Conservation (phyloP, 2,113 vertebrate species). For the Triplophysa tibetana region DNA sequence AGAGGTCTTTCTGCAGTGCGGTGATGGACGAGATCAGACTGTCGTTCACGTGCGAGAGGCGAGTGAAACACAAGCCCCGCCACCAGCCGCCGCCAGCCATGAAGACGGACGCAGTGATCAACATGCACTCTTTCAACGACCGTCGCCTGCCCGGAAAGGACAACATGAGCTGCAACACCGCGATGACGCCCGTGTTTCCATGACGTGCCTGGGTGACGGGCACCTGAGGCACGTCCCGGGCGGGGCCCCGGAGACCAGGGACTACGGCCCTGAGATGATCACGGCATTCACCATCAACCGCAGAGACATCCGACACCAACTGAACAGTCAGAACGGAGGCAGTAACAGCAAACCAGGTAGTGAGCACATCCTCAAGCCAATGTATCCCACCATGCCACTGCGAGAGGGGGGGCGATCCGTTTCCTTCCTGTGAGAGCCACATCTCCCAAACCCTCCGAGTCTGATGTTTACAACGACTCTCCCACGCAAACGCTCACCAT, state of each 20-base stretch:
- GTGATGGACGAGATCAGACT: slow-evolving; percentile 94
- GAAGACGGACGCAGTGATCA: slow-evolving; percentile 96
- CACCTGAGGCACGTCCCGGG: slow-evolving; percentile 70
- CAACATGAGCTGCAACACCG: slow-evolving; percentile 90
- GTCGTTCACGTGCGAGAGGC: slow-evolving; percentile 95
- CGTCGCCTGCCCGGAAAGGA: slow-evolving; percentile 96
- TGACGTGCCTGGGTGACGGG: slow-evolving; percentile 76
- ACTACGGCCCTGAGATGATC: slow-evolving; percentile 75
- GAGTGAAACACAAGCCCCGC: slow-evolving; percentile 89
- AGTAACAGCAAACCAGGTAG: slow-evolving; percentile 72
- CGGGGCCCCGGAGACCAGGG: slow-evolving; percentile 71
- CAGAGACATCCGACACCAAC: slow-evolving; percentile 75
- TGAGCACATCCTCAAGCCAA: slow-evolving; percentile 63
- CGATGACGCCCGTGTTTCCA: slow-evolving; percentile 90
- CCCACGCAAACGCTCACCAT: slow-evolving; percentile 55
- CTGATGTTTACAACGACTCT: slow-evolving; percentile 80
- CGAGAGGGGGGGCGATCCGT: slow-evolving; percentile 56
- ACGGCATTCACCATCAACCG: slow-evolving; percentile 73
- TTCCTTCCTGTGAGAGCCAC: slow-evolving; percentile 52
- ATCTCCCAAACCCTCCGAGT: slow-evolving; percentile 55
- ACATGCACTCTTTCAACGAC: slow-evolving; percentile 99
- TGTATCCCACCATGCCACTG: slow-evolving; percentile 58
- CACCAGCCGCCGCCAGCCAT: slow-evolving; percentile 78
- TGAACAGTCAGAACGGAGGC: slow-evolving; percentile 74
- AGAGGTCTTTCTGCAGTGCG: slow-evolving; percentile 98